Base-by-base conservation (phyloP, 2,113 vertebrate genomes). In the Zootoca vivipara region DNA sequence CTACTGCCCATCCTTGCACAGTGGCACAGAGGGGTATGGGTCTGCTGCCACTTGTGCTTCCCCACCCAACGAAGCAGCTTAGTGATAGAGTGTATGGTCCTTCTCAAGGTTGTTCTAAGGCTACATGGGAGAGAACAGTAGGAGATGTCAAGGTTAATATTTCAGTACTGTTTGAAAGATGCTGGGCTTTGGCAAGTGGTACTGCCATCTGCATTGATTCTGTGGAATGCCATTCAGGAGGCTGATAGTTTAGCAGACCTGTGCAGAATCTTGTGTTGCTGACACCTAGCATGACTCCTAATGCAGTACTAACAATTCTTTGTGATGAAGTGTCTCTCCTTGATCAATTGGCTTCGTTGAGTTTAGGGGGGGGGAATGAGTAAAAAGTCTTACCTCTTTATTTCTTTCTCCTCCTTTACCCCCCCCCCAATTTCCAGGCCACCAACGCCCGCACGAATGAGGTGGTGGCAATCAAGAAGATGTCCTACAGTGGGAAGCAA, bases 401-500 rank as follows among this genome's bases (percentile, higher is more conserved):
- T 72, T 64, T 24, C 8, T 85, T 74, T 1, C 69, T 1, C 89
- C 56, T 85, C 78, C 92, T 82, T 89, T 4, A 75, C 16, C 24
- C 81, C 62, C 86, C 1, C 85, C 5, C 24, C 35, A 80, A 42
- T 82, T 75, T 87, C 40, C 92, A 99, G 99, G 99, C 99, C 91
- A 98, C 98, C 8, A 98, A 99, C 96, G 97, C 97, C 94, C 98
- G 97, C 95, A 99, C 98, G 92, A 99, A 98, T 15, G 99, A 99
- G 94, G 98, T 99, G 97, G 99, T 99, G 96, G 99, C 99, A 90
- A 97, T 99, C 96, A 99, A 99, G 95, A 99, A 99, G 95, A 99
- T 99, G 99, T 99, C 99, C 90, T 99, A 99, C 62, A 98, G 98
- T 93, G 99, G 99, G 80, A 99, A 99, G 93, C 99, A 99, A 95